These are phyloP conservation scores for Todiramphus saurophagus DNA, from an alignment of 2,113 vertebrate genomes.

Conservation along the genomic window DNA sequence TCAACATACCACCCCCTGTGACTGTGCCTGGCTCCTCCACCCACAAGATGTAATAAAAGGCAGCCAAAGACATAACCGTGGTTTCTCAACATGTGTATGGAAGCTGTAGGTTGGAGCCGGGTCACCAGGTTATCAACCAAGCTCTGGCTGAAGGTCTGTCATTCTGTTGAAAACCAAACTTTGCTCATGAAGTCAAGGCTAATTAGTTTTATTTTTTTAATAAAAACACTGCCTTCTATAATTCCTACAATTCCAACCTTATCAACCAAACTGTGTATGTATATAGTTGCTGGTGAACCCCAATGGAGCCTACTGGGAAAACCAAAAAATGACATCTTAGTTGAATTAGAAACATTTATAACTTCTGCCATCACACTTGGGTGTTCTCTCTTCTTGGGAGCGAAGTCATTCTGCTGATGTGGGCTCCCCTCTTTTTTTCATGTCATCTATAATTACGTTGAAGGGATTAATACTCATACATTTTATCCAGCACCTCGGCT, in stretches of 20 bases:
- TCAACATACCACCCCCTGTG: background rate
- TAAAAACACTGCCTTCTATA: background rate
- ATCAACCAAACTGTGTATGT: background rate
- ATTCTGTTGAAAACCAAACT: background rate
- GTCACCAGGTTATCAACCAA: background rate
- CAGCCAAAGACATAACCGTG: background rate
- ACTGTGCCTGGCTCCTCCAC: background rate
- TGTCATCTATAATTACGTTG: background rate
- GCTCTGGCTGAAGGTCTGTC: background rate
- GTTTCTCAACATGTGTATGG: background rate
- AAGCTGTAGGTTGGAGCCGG: rapidly evolving
- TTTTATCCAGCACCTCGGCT: background rate
- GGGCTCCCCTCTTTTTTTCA: background rate
- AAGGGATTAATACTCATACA: conserved; percentile 25
- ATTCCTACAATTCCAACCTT: background rate
- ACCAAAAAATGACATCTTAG: background rate
- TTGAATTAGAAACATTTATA: background rate
- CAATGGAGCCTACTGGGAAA: background rate
- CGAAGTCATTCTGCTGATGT: background rate
- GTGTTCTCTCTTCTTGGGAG: background rate
- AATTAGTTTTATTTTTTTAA: background rate
- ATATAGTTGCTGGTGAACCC: background rate
- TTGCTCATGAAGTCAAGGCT: background rate
- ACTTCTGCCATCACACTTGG: background rate
- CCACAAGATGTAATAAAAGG: rapidly evolving